Percentiles rank a stretch among this genome's conserved stretches.
These are phyloP conservation scores for Chironomus tentans DNA, from an alignment of 2,888 invertebrate species.

Conservation along the genomic window DNA sequence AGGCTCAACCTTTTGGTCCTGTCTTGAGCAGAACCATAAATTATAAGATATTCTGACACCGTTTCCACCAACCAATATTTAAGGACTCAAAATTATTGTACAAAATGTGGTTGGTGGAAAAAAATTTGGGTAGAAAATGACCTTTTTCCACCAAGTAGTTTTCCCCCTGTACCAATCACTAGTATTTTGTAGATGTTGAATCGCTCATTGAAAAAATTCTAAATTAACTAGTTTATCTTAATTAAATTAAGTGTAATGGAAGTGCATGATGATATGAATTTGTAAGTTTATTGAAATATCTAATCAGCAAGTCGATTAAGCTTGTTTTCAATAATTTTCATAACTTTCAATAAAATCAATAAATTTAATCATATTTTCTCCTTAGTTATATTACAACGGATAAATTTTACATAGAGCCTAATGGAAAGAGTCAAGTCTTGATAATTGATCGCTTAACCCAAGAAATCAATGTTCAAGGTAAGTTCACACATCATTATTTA, in stretches of 20 bases:
- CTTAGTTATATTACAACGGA: slow-evolving; percentile 77
- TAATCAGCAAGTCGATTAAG: slow-evolving; percentile 11
- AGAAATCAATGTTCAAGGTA: slow-evolving; percentile 62
- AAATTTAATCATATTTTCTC: slow-evolving; percentile 20
- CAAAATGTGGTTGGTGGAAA: too few species aligned
- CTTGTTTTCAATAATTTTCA: neutral
- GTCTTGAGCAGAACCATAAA: too few species aligned
- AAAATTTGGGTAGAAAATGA: too few species aligned
- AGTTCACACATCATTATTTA: slow-evolving; percentile 28
- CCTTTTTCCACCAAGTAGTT: too few species aligned
- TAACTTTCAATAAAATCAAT: slow-evolving; percentile 19
- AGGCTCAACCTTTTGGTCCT: too few species aligned
- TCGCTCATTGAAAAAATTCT: too few species aligned
- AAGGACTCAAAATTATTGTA: too few species aligned
- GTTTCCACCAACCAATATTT: too few species aligned
- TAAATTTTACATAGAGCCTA: slow-evolving; percentile 80
- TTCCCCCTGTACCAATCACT: too few species aligned
- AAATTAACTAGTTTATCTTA: neutral
- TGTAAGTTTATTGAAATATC: slow-evolving; percentile 47
- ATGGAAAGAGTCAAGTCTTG: slow-evolving; percentile 62
- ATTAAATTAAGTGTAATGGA: slow-evolving; percentile 31
- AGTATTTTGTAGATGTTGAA: too few species aligned
- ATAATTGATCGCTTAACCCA: slow-evolving; percentile 76
- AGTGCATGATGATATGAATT: slow-evolving; percentile 63
- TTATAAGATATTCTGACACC: too few species aligned